phyloP scores from a whole-genome alignment of 2,797 vertebrate genomes.

The Acropternis orthonyx region DNA sequence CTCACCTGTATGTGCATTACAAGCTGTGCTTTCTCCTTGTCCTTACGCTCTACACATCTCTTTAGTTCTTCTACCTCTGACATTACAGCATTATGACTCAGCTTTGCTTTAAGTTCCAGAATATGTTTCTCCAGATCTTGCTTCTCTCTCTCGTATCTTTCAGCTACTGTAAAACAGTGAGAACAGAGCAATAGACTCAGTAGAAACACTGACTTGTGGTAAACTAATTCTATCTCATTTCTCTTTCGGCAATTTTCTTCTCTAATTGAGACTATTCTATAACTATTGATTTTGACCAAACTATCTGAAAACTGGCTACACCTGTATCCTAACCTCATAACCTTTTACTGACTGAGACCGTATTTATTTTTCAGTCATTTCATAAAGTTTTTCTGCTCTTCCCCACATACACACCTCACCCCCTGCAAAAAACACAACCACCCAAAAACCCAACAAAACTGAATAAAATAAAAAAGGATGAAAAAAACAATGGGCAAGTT shows the following conservation, averaged over 20 bases:
- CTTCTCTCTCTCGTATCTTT: conserved; percentile 71
- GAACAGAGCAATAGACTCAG: background rate
- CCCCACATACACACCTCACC: background rate
- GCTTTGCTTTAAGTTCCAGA: conserved; percentile 81
- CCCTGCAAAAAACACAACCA: background rate
- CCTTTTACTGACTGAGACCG: background rate
- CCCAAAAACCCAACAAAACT: background rate
- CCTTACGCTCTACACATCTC: conserved; percentile 81
- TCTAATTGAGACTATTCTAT: background rate
- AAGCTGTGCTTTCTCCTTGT: conserved; percentile 85
- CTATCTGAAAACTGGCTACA: background rate
- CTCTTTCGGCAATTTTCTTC: background rate
- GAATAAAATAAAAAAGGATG: background rate
- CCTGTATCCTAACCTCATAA: background rate
- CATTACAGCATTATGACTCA: conserved; percentile 75
- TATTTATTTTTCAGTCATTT: background rate
- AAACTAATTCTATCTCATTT: background rate
- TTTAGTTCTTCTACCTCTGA: conserved; percentile 86
- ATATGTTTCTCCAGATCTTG: conserved; percentile 84
- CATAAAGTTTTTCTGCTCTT: background rate
- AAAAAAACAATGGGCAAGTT: background rate
- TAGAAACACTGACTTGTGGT: background rate
- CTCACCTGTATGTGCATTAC: conserved; percentile 83
- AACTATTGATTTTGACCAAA: background rate
- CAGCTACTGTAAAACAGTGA: conserved; percentile 61